A percentile compares a stretch with the other conserved stretches of the same genome.
phyloP scores from a whole-genome alignment of 2,888 invertebrate genomes.

The Pollenia labialis region DNA sequence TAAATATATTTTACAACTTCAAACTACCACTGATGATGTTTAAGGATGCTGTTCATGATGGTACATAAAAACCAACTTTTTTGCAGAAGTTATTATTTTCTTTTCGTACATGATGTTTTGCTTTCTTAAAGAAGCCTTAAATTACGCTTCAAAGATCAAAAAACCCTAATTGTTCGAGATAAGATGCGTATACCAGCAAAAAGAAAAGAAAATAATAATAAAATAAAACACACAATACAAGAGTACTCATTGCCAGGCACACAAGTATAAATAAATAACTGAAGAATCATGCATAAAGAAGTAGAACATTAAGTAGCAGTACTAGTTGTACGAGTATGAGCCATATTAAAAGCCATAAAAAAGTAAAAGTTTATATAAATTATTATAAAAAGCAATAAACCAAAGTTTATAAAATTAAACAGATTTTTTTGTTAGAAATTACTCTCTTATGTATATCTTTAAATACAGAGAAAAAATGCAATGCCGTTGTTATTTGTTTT shows the following conservation, averaged over 20 bases:
- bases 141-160: slow-evolving; percentile 69
- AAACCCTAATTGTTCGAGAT: slow-evolving; percentile 61
- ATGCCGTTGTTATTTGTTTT: slow-evolving; percentile 6
- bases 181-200: slow-evolving; percentile 52
- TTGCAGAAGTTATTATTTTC: slow-evolving; percentile 32
- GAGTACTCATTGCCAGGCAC: slow-evolving; percentile 1
- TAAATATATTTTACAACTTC: slow-evolving; percentile 39
- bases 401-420: slow-evolving; percentile 65
- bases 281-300: slow-evolving; percentile 21
- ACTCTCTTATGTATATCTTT: neutral
- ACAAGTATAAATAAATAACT: slow-evolving; percentile 27
- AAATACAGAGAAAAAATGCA: neutral
- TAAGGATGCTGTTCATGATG: slow-evolving; percentile 49
- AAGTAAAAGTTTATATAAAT: slow-evolving; percentile 59
- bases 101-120: slow-evolving; percentile 33
- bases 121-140: slow-evolving; percentile 62
- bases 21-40: slow-evolving; percentile 35
- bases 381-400: slow-evolving; percentile 64
- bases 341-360: slow-evolving; percentile 59
- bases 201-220: neutral
- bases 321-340: slow-evolving; percentile 18
- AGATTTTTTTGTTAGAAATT: slow-evolving; percentile 2
- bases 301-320: slow-evolving; percentile 33
- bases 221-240: slow-evolving; percentile 18
- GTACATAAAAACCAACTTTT: slow-evolving; percentile 45